A percentile compares a stretch with the other conserved stretches of the same genome.
Conservation (phyloP, 2,888 invertebrate species). For the Meiosimyza decipiens region DNA sequence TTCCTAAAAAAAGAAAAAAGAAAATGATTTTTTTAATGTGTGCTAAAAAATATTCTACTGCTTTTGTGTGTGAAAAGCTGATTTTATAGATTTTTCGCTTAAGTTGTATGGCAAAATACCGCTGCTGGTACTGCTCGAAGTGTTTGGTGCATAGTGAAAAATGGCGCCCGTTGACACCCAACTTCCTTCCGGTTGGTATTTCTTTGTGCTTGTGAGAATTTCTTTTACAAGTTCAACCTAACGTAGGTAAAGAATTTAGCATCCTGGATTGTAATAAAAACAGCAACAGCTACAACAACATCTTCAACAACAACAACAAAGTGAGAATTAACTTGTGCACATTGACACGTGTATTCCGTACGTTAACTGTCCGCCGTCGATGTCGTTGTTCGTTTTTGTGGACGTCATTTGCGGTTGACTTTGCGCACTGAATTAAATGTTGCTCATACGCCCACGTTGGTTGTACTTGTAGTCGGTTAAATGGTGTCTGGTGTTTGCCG, state of each 20-base stretch:
- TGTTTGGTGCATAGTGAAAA: neutral
- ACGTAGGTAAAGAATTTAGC: no score
- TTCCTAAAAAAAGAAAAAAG: neutral
- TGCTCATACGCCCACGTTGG: constrained; percentile 6
- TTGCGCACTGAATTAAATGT: neutral
- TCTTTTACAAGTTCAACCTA: no score
- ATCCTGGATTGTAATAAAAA: neutral
- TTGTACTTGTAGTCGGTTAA: no score
- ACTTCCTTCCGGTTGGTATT: neutral
- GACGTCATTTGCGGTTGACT: no score
- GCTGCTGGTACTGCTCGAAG: neutral
- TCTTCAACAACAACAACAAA: neutral
- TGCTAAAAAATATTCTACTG: no score
- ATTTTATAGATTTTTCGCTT: no score
- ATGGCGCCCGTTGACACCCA: neutral
- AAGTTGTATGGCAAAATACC: constrained; percentile 1
- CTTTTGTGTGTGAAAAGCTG: no score
- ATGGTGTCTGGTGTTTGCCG: no score
- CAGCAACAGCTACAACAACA: neutral
- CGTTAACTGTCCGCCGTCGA: no score
- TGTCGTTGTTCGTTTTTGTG: no score
- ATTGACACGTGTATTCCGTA: neutral
- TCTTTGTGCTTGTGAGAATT: no score
- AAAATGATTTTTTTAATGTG: no score
- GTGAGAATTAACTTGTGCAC: neutral